Conservation (phyloP, 2,797 vertebrate species). For the Phrynocephalus forsythii region DNA sequence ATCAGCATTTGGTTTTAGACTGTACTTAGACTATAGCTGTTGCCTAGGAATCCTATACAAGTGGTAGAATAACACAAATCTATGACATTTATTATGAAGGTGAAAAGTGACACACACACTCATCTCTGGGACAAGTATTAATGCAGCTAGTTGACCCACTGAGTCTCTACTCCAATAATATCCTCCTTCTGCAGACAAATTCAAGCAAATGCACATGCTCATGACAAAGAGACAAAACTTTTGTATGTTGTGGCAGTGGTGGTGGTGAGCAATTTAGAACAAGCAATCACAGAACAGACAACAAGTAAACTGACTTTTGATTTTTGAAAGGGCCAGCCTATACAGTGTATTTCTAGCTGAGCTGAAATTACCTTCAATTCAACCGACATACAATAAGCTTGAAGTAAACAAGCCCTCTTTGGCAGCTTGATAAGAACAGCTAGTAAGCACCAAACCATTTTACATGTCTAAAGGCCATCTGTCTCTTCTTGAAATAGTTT, state of each 20-base stretch:
- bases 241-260: background rate
- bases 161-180: background rate
- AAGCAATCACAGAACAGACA: background rate
- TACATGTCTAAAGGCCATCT: background rate
- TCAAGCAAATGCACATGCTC: background rate
- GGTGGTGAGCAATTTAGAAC: background rate
- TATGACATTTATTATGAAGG: too few species aligned
- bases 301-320: background rate
- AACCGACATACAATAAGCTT: background rate
- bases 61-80: too few species aligned
- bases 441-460: background rate
- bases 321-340: background rate
- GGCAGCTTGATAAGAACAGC: background rate
- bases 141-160: background rate
- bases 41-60: background rate
- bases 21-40: background rate
- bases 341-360: background rate
- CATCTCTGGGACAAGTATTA: background rate
- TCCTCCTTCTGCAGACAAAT: background rate
- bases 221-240: background rate
- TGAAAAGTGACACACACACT: too few species aligned
- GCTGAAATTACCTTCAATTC: background rate
- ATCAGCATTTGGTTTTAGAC: background rate
- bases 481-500: background rate
- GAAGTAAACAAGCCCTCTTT: constrained; percentile 4